Conservation (phyloP, 2,888 invertebrate genomes). For the Alloplasta piceator region DNA sequence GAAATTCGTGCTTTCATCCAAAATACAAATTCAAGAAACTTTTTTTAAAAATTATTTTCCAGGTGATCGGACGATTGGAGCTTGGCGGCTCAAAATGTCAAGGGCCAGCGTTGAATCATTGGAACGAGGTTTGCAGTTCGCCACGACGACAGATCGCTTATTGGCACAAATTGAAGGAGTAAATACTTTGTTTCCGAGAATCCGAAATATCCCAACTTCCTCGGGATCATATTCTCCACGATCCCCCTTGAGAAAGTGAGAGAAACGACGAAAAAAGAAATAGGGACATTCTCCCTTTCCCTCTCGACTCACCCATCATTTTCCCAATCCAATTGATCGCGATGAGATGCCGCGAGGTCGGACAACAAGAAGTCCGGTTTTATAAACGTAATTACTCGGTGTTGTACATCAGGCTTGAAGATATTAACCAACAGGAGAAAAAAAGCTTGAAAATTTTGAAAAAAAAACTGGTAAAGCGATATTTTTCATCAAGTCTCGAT, state of each 20-base stretch:
- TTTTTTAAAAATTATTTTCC: slow-evolving; percentile 36
- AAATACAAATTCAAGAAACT: background rate
- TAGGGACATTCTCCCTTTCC: slow-evolving; percentile 11
- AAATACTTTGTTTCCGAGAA: slow-evolving; percentile 76
- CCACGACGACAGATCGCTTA: slow-evolving; percentile 99
- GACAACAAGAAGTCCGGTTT: slow-evolving; percentile 73
- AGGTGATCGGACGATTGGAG: slow-evolving; percentile 98
- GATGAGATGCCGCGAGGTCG: slow-evolving; percentile 55
- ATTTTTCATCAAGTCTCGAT: slow-evolving; percentile 39
- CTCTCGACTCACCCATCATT: slow-evolving; percentile 45
- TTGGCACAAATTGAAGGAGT: slow-evolving; percentile 99
- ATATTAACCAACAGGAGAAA: slow-evolving; percentile 52
- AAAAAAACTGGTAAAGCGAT: slow-evolving; percentile 36
- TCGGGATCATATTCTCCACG: slow-evolving; percentile 57
- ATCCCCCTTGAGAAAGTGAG: slow-evolving; percentile 30
- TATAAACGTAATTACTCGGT: slow-evolving; percentile 71
- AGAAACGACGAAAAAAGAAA: slow-evolving; percentile 29
- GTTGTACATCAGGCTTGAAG: slow-evolving; percentile 76
- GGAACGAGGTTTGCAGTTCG: slow-evolving; percentile 98
- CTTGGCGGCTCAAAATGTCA: slow-evolving; percentile 92
- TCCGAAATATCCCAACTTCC: slow-evolving; percentile 60
- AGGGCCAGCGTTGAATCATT: slow-evolving; percentile 95
- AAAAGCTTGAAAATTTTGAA: background rate
- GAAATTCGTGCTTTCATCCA: too few species aligned
- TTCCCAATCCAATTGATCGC: slow-evolving; percentile 15